Conservation (phyloP, 2,113 vertebrate genomes). For the Callionymus lyra region DNA sequence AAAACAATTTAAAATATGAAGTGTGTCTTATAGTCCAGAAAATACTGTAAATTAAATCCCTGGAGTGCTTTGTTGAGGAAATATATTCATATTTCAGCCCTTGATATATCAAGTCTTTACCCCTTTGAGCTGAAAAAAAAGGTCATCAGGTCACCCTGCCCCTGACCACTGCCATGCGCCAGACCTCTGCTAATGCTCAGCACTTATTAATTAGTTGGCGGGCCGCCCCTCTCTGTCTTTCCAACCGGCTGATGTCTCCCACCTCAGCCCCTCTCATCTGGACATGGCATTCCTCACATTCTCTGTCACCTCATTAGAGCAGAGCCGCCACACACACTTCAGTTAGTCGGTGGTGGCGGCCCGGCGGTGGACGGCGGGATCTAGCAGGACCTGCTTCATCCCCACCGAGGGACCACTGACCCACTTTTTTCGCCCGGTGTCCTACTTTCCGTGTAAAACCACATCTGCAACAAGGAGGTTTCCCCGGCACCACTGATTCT, state of each 20-base stretch:
- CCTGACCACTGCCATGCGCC: conserved; percentile 15
- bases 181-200: conserved; percentile 33
- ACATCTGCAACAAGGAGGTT: conserved; percentile 26
- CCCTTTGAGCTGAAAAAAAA: no score
- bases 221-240: conserved; percentile 33
- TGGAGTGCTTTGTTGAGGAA: no score
- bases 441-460: conserved; percentile 46
- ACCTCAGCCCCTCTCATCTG: conserved; percentile 57
- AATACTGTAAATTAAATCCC: no score
- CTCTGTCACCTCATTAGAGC: conserved; percentile 66
- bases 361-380: conserved; percentile 30
- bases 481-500: conserved; percentile 29
- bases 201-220: conserved; percentile 58
- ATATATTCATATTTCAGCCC: no score
- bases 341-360: conserved; percentile 35
- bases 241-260: conserved; percentile 34
- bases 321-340: conserved; percentile 37
- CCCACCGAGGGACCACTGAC: conserved; percentile 30
- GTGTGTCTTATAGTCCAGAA: no score
- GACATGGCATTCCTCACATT: conserved; percentile 67
- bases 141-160: conserved; percentile 11
- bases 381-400: conserved; percentile 18
- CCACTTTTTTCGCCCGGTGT: conserved; percentile 26
- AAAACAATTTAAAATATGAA: no score
- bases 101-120: no score